A percentile compares a stretch with the other conserved stretches of the same genome.
Conservation (phyloP, 1,140 invertebrate species). For the Thereuonema tuberculata region DNA sequence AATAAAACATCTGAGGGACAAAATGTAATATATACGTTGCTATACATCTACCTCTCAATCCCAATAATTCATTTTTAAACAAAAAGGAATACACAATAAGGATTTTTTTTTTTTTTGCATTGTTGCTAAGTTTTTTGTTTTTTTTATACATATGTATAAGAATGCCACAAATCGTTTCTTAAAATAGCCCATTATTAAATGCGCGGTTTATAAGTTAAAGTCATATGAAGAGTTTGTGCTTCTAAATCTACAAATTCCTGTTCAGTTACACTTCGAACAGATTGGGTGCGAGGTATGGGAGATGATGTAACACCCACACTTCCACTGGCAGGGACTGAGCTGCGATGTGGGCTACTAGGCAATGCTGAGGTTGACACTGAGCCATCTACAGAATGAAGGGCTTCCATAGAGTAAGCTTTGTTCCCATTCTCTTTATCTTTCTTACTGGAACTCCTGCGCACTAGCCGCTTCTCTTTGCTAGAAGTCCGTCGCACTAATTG, state of each 20-base stretch:
- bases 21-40: too few species aligned
- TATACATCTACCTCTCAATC: too few species aligned
- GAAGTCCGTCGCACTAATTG: constrained; percentile 46
- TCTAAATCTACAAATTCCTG: constrained; percentile 42
- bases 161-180: constrained; percentile 7
- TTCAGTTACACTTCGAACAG: constrained; percentile 21
- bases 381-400: not conserved
- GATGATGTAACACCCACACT: constrained; percentile 24
- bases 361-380: too few species aligned
- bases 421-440: constrained; percentile 40
- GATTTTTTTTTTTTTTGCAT: too few species aligned
- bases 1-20: too few species aligned
- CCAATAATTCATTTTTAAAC: too few species aligned
- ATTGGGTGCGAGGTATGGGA: constrained; percentile 2
- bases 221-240: constrained; percentile 46
- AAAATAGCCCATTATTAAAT: constrained; percentile 32
- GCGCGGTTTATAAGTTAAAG: constrained; percentile 47
- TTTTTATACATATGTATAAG: too few species aligned
- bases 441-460: constrained; percentile 42
- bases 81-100: too few species aligned
- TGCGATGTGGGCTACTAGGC: constrained; percentile 10
- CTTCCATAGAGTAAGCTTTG: constrained; percentile 10
- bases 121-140: too few species aligned
- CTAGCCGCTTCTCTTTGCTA: constrained; percentile 47
- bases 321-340: constrained; percentile 8